Percentiles rank a stretch among this genome's conserved stretches.
These are phyloP conservation scores for Lepidurus packardi DNA, from an alignment of 1,140 invertebrate genomes.

Conservation along the genomic window DNA sequence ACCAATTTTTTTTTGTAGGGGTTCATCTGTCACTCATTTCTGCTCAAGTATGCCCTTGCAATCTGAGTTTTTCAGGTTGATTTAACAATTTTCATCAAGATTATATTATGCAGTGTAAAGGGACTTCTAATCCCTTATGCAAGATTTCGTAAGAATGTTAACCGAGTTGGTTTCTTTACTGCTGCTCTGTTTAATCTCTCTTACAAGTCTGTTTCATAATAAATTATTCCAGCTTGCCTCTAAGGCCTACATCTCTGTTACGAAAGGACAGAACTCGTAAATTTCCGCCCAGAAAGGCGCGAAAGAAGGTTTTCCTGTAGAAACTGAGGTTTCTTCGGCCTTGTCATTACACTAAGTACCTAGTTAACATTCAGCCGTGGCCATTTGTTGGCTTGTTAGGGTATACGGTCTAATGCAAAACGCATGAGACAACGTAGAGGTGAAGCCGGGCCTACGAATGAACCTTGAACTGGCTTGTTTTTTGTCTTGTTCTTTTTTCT, in stretches of 20 bases:
- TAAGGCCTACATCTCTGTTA: background rate
- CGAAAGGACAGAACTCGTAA: background rate
- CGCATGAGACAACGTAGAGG: background rate
- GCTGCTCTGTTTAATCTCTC: background rate
- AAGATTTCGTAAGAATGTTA: background rate
- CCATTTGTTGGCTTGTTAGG: background rate
- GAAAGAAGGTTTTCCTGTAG: background rate
- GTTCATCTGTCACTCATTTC: background rate
- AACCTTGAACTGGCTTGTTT: background rate
- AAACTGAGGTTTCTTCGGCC: background rate
- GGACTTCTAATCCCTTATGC: background rate
- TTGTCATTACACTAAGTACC: slow-evolving; percentile 19
- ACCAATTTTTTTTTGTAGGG: background rate
- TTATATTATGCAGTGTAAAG: background rate
- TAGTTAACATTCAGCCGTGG: slow-evolving; percentile 10
- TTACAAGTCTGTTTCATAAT: background rate
- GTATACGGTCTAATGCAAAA: background rate
- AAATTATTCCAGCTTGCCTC: background rate
- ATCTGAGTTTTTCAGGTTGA: background rate
- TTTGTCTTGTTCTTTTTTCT: background rate
- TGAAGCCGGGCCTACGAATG: slow-evolving; percentile 10
- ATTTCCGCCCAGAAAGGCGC: background rate
- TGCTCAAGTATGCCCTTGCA: background rate
- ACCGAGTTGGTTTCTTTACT: background rate
- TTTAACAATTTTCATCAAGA: background rate